Evolutionary conservation across 2,797 vertebrate species (phyloP), one percentile per base, ranked within the genome.

Genomic region (Macropodus opercularis): DNA sequence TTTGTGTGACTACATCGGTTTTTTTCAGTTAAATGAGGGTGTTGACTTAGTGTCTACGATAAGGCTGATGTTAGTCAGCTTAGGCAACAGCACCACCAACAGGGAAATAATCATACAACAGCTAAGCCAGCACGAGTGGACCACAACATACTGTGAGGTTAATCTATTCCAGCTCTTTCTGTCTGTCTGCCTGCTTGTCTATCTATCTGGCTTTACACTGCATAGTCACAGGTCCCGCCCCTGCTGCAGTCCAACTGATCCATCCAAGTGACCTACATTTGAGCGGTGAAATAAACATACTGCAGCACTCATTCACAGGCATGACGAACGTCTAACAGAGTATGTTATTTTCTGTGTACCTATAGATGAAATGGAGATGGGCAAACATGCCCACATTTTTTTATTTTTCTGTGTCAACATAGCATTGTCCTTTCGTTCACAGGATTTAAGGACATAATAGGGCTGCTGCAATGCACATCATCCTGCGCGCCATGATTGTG

Each of bases 41-140:
- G 51, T 40, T 26, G 69, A 57, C 44, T 46, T 13, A n/a, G n/a
- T 17, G 36, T 43, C 9, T 27, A 49, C 53, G 2, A 8, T 24
- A 11, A 22, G 26, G 21, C 7, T 26, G 8, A 15, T 29, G 3
- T 36, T 38, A 38, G 52, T 80, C 47, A 76, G 53, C 51, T 72
- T 84, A 82, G 55, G 64, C 87, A 89, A 87, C 78, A 92, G 89
- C 89, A 89, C 88, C 90, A 80, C 87, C 87, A 77, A 52, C 75
- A 86, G 89, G 71, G 26, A 47, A 8, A 2, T 12, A 41, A 3
- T 13, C 48, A 63, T 73, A 86, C 22, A 47, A 22, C 60, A 71
- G 2, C 29, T 56, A 23, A 4, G 14, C 6, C 12, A 14, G 8
- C 31, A 15, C 29, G 29, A 23, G 36, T 31, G 34, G 6, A 18